Base-by-base conservation (phyloP, 2,797 vertebrate genomes). In the Momotus momota region DNA sequence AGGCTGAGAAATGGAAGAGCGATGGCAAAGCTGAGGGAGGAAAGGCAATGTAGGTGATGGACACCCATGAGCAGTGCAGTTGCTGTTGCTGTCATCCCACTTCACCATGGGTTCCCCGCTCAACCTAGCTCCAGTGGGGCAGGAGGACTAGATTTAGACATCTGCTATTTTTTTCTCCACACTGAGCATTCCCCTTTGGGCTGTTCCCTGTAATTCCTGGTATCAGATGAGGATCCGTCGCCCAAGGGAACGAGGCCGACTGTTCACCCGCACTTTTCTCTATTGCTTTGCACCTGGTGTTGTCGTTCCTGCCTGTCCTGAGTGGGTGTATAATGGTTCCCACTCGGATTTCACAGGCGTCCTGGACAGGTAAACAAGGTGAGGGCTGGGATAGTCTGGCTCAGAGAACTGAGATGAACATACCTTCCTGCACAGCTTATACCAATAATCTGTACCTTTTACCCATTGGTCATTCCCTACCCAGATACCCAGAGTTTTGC, bases 251-350 rank as follows among this genome's bases (percentile, higher is more conserved):
- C 0, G 0, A 40, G 67, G 46, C 49, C 0, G 2, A 21, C 31
- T 72, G 40, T 33, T 35, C 7, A 9, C 46, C 81, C 0, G 10
- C 26, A 80, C 66, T 9, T 85, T 82, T 73, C 81, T 45, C 83
- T 84, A 41, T 29, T 66, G n/a, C 80, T 19, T 35, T 43, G 85
- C 96, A 94, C 89, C 94, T 96, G 89, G 89, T 96, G 89, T 74
- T 91, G 89, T 10, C 27, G 4, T 70, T 69, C 62, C 82, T 54
- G 65, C 84, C 79, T 8, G 33, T 45, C 75, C 81, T 0, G 21
- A 73, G 93, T 90, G 87, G 91, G 82, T 93, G 91, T 94, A 12
- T 72, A 92, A 93, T 64, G n/a, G 80, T 57, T 94, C 81, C 73
- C 93, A 88, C 80, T 75, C 0, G 0, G 29, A 21, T 70, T 86